Base-by-base conservation (phyloP, 2,113 vertebrate species). In the Pungitius pungitius region DNA sequence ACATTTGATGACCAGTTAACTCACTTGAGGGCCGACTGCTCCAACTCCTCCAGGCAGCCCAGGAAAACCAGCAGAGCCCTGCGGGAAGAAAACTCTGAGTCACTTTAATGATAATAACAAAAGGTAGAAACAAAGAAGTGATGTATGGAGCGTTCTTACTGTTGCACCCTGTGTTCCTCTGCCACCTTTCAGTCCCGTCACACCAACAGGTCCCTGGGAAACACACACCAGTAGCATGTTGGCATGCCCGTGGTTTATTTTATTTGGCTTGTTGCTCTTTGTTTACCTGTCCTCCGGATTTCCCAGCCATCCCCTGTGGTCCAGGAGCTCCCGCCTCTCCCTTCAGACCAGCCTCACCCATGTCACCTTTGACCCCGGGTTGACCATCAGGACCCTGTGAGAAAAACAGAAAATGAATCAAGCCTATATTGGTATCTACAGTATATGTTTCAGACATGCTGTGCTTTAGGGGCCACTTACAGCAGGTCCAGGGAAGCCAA, bases 21-120 rank as follows among this genome's bases (percentile, higher is more conserved):
- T 96, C 90, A 99, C 98, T 79, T 92, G 61, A 70, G 96, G 88
- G 67, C 98, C 98, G 42, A 91, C 80, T 62, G 96, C 92, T 47
- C 98, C 98, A 75, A 99, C 93, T 94, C 96, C 94, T 80, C 98
- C 98, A 14, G 97, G 93, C 79, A 96, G 93, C 60, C 98, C 98
- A 80, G 98, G 98, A 65, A 99, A 99, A 79, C 98, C 98, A 82
- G 96, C 94, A 78, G 97, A 92, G 67, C 97, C 98, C 98, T 99
- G 65, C 9, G 12, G 52, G 13, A 40, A 76, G 27, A 64, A 15
- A 27, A 65, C 60, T 37, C 5, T 45, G 20, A 45, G 9, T 1
- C 1, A 3, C 3, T 54, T 12, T 30, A 11, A 24, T 24, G 8
- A 45, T 14, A 42, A 22, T 47, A 26, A 22, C 49, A 5, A 37